Base-by-base conservation (phyloP, 2,797 vertebrate species). In the Cyprinella venusta region DNA sequence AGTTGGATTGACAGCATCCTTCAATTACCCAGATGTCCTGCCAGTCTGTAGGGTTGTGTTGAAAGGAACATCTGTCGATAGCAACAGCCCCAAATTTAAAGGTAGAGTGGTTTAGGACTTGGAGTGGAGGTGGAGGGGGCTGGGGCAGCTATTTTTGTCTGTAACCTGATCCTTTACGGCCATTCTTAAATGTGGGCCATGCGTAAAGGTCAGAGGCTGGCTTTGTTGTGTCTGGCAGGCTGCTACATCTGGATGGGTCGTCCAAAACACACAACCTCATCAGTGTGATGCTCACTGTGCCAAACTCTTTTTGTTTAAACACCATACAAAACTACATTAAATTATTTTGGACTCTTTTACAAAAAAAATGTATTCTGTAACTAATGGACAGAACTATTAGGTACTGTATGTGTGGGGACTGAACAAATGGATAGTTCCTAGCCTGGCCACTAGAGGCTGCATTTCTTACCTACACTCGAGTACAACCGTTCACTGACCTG, bases 121-220 rank as follows among this genome's bases (percentile, higher is more conserved):
- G 12, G 68, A 61, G 40, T 77, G 64, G 50, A 72, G 56, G 63
- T 77, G 61, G 89, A 82, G 12, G 42, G 70, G 75, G 86, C 71
- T 85, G 84, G 87, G 5, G 67, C 50, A 87, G 82, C 90, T 92
- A 91, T 92, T 94, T 91, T 91, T 87, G 90, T 89, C 80, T 50
- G 89, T 87, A 90, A 89, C 81, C 77, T 89, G 89, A 90, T 89
- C 91, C 84, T 79, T 91, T 78, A 87, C 72, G 92, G 92, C 92
- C 93, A 93, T 64, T 92, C 87, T 89, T 89, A 90, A 86, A 81
- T 87, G 87, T 85, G 87, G 89, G 90, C 89, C 90, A 87, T 74
- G 87, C 89, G 84, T 88, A 87, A 93, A 91, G 91, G 92, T 92
- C 92, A 93, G 87, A 69, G 90, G 86, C 88, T 84, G 69, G 38